Evolutionary conservation across 2,797 vertebrate species (phyloP).

Genomic region (Oreonectes daqikongensis): DNA sequence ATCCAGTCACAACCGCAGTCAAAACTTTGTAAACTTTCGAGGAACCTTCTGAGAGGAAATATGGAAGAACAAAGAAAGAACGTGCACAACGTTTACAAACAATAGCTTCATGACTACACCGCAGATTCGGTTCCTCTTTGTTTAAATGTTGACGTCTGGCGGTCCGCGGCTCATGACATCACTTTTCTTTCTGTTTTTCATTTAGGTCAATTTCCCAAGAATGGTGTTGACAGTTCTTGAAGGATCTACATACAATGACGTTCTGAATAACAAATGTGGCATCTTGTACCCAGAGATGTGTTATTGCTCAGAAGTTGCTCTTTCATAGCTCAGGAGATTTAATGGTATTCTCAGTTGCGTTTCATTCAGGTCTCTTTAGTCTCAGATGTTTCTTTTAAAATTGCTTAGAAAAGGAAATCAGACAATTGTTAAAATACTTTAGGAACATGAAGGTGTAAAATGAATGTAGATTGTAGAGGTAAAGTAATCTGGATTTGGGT

Average conservation of each 20-base stretch:
- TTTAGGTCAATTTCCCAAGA: background rate
- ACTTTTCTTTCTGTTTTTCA: background rate
- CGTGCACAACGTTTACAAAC: background rate
- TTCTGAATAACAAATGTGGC: background rate
- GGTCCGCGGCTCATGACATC: background rate
- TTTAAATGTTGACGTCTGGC: background rate
- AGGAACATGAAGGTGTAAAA: no score
- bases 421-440: no score
- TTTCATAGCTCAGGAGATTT: no score
- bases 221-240: background rate
- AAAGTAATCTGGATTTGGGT: no score
- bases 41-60: slow-evolving; percentile 9
- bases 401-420: no score
- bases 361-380: no score
- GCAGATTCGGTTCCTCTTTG: background rate
- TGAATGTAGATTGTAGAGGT: no score
- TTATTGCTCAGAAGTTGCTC: no score
- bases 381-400: no score
- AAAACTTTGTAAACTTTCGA: background rate
- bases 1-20: background rate
- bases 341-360: no score
- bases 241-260: background rate
- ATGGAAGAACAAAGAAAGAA: slow-evolving; percentile 1
- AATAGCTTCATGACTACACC: background rate
- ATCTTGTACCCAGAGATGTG: no score